Conservation (phyloP, 2,888 invertebrate species). For the Mesoligia furuncula region DNA sequence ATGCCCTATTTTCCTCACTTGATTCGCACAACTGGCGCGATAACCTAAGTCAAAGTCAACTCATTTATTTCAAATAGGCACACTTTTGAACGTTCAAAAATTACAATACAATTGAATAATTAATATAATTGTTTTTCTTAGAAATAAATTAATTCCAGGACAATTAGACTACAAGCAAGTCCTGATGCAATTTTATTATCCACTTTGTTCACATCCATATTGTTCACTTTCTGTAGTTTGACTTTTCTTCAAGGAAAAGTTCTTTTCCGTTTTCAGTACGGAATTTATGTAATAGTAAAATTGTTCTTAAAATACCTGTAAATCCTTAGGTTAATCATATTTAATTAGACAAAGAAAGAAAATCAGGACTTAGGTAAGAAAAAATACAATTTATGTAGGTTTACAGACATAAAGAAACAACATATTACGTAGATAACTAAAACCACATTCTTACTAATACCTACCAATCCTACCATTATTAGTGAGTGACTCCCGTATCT, state of each 20-base stretch:
- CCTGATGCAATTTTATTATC: neutral
- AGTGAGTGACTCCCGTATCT: neutral
- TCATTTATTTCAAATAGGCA: too few relatives aligned
- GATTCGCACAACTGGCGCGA: conserved; percentile 18
- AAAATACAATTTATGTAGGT: neutral
- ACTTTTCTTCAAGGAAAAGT: neutral
- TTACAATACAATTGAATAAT: too few relatives aligned
- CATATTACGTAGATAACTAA: neutral
- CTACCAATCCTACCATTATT: neutral
- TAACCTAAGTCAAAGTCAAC: neutral
- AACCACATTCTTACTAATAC: neutral
- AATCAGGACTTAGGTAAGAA: neutral
- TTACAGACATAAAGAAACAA: neutral
- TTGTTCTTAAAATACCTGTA: too few relatives aligned
- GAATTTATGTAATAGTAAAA: too few relatives aligned
- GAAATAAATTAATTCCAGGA: conserved; percentile 1
- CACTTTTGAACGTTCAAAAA: too few relatives aligned
- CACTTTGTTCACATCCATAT: too few relatives aligned
- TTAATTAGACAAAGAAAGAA: neutral
- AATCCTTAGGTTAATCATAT: neutral
- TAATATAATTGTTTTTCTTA: conserved; percentile 3
- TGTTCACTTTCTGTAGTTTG: neutral
- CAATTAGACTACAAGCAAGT: neutral
- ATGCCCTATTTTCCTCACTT: conserved; percentile 39
- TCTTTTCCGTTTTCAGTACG: neutral